phyloP scores from a whole-genome alignment of 30 jellyfish, hydroid and myxozoan species.

The Phacellophora camtschatica region DNA sequence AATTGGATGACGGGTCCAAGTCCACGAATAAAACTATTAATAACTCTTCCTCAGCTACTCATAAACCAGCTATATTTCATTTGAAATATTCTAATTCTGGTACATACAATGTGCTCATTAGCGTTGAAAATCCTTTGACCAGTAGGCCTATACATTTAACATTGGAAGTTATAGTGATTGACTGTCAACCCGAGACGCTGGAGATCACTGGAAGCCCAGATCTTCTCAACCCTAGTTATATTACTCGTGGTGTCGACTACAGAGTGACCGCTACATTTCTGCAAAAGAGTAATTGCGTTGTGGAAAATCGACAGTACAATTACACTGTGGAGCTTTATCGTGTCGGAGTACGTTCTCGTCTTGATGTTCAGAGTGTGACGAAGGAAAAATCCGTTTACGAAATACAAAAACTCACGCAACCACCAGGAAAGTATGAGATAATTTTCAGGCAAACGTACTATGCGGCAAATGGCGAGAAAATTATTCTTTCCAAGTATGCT shows the following conservation, averaged over 20 bases:
- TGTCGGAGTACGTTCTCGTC: neutral
- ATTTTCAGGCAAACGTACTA: neutral
- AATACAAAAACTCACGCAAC: neutral
- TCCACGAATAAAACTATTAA: neutral
- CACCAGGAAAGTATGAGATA: constrained; percentile 45
- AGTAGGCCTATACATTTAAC: neutral
- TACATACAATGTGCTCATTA: neutral
- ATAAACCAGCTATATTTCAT: neutral
- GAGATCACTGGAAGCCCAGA: constrained; percentile 62
- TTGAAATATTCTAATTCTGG: neutral
- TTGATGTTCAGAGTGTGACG: neutral
- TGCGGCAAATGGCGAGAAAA: neutral
- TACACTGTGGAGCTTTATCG: constrained; percentile 9
- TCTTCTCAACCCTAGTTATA: constrained; percentile 2
- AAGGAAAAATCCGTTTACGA: neutral
- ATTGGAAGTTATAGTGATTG: constrained; percentile 11
- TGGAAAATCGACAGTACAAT: neutral
- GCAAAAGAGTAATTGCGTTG: constrained; percentile 3
- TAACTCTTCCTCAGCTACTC: constrained; percentile 11
- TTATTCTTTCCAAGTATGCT: constrained; percentile 11
- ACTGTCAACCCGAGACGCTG: constrained; percentile 39
- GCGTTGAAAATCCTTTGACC: constrained; percentile 20
- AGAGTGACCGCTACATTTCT: constrained; percentile 33
- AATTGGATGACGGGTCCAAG: neutral
- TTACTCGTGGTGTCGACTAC: constrained; percentile 58